Percentiles rank a stretch among this genome's conserved stretches.
These are phyloP conservation scores for Pungitius pungitius DNA, from an alignment of 2,113 vertebrate genomes.

Conservation along the genomic window DNA sequence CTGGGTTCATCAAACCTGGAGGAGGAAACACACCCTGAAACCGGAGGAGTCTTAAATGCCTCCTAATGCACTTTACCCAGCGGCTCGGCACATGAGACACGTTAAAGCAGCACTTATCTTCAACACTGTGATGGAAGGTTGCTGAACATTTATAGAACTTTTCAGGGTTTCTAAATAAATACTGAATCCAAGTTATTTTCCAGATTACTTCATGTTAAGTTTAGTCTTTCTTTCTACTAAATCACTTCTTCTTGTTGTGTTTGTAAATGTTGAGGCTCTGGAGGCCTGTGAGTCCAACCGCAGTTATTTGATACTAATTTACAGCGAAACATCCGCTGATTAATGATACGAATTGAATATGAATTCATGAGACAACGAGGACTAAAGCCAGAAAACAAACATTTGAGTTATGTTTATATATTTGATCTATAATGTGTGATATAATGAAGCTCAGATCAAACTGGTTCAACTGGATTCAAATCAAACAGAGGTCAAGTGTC, in stretches of 20 bases:
- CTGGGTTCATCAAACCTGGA: background rate
- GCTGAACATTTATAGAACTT: background rate
- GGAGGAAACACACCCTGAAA: constrained; percentile 17
- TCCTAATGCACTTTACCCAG: constrained; percentile 48
- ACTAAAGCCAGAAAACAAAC: background rate
- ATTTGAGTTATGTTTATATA: background rate
- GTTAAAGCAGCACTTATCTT: constrained; percentile 10
- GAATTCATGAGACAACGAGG: background rate
- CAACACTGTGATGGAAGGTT: background rate
- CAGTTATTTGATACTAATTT: background rate
- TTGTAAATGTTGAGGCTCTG: background rate
- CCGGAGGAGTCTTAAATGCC: constrained; percentile 4
- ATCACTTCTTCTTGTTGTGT: background rate
- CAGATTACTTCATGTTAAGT: background rate
- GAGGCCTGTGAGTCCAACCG: background rate
- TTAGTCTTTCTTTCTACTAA: background rate
- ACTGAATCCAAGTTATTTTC: background rate
- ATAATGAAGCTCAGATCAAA: background rate
- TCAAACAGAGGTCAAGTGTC: background rate
- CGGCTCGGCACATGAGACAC: constrained; percentile 49
- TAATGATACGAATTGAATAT: background rate
- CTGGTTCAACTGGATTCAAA: constrained; percentile 8
- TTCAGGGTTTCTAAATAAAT: background rate
- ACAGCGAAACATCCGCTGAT: background rate
- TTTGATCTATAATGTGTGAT: background rate